Conservation (phyloP, 2,888 invertebrate species). For the Phyto melanocephala region DNA sequence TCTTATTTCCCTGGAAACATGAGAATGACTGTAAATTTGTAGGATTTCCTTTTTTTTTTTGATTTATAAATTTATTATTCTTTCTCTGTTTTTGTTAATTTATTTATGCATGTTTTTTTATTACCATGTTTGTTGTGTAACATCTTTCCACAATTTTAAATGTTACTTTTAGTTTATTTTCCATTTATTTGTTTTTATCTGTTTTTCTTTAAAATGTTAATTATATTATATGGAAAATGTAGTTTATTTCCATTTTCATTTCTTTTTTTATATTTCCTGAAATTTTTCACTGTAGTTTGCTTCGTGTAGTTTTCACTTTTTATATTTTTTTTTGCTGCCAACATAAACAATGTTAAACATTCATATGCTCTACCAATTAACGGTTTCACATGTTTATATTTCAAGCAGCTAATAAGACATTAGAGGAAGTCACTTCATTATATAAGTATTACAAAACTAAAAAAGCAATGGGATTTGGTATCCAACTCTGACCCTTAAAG, state of each 20-base stretch:
- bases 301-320: conserved; percentile 13
- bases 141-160: conserved; percentile 20
- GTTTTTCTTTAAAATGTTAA: conserved; percentile 8
- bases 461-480: too few species aligned
- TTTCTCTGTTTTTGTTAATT: not conserved
- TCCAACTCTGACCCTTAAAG: too few species aligned
- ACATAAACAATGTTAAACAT: conserved; percentile 45
- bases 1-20: conserved; percentile 13
- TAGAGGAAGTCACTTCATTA: conserved; percentile 15
- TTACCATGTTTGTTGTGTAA: not conserved
- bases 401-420: not conserved
- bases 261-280: not conserved
- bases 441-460: too few species aligned
- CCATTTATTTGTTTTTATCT: not conserved
- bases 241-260: not conserved
- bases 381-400: conserved; percentile 8
- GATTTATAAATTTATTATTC: not conserved
- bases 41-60: not conserved
- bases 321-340: conserved; percentile 6
- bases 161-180: conserved; percentile 20
- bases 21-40: conserved; percentile 27
- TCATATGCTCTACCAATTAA: conserved; percentile 42
- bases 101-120: too few species aligned
- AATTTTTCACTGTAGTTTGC: conserved; percentile 9
- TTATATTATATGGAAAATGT: conserved; percentile 1